Evolutionary conservation across 1,140 invertebrate species (phyloP).

Genomic region (Chironomus tepperi): DNA sequence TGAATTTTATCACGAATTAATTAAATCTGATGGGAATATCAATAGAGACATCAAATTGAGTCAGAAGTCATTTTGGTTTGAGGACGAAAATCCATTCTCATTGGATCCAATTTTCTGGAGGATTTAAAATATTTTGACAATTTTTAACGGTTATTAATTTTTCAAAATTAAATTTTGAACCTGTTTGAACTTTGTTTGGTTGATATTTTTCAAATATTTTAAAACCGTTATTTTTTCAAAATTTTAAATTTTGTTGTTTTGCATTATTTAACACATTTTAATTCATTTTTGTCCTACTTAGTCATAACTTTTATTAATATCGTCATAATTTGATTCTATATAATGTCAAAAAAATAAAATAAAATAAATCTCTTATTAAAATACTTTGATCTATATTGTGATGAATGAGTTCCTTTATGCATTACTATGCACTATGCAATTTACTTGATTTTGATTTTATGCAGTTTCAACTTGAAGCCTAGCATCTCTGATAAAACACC

Average conservation of each 20-base stretch:
- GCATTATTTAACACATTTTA: too few relatives aligned
- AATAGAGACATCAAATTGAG: background rate
- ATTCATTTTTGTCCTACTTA: background rate
- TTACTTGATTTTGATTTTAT: constrained; percentile 92
- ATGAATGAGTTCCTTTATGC: too few relatives aligned
- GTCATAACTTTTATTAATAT: background rate
- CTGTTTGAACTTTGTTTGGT: background rate
- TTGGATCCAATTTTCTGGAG: background rate
- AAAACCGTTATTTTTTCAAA: background rate
- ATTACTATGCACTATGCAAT: background rate
- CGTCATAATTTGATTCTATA: background rate
- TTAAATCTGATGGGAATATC: background rate
- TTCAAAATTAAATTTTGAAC: too few relatives aligned
- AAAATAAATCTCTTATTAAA: background rate
- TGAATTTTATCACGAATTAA: background rate
- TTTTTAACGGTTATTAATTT: too few relatives aligned
- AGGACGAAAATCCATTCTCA: background rate
- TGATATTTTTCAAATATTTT: background rate
- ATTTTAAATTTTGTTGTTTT: background rate
- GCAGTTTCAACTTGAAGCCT: constrained; percentile 92
- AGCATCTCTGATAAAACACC: constrained; percentile 90
- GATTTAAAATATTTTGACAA: background rate
- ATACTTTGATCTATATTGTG: background rate
- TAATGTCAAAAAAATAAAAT: too few relatives aligned
- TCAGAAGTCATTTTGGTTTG: background rate